Percentiles rank a stretch among this genome's conserved stretches.
Conservation (phyloP, 2,888 invertebrate genomes). For the Tuta absoluta region DNA sequence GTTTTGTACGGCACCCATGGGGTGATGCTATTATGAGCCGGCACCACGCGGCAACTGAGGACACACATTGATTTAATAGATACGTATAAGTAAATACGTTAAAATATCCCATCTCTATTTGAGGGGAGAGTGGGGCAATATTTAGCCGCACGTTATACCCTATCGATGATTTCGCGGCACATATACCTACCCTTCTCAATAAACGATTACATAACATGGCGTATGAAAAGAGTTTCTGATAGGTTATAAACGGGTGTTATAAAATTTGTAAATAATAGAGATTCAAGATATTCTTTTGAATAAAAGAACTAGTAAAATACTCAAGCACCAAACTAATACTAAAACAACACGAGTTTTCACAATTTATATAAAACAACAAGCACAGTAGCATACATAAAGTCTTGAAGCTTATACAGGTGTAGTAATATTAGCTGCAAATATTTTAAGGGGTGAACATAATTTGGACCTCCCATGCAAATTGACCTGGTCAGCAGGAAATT, state of each 20-base stretch:
- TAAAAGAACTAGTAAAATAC: no score
- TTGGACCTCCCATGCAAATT: no score
- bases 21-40: no score
- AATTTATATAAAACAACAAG: not conserved
- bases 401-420: not conserved
- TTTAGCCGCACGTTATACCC: constrained; percentile 50
- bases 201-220: constrained; percentile 41
- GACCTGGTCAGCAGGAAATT: no score
- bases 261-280: no score
- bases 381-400: not conserved
- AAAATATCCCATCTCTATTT: constrained; percentile 18
- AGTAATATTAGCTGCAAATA: not conserved
- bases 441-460: not conserved
- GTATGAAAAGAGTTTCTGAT: constrained; percentile 6
- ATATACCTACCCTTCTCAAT: constrained; percentile 34
- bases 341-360: not conserved
- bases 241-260: not conserved
- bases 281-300: no score
- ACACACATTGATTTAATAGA: not conserved
- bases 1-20: no score
- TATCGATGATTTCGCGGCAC: constrained; percentile 66
- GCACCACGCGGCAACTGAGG: no score
- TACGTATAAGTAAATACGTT: constrained; percentile 25
- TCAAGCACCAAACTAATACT: no score
- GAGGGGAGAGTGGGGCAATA: constrained; percentile 40